A percentile compares a stretch with the other conserved stretches of the same genome.
These are phyloP conservation scores for Ecliptopera silaceata DNA, from an alignment of 2,888 invertebrate species.

Conservation along the genomic window DNA sequence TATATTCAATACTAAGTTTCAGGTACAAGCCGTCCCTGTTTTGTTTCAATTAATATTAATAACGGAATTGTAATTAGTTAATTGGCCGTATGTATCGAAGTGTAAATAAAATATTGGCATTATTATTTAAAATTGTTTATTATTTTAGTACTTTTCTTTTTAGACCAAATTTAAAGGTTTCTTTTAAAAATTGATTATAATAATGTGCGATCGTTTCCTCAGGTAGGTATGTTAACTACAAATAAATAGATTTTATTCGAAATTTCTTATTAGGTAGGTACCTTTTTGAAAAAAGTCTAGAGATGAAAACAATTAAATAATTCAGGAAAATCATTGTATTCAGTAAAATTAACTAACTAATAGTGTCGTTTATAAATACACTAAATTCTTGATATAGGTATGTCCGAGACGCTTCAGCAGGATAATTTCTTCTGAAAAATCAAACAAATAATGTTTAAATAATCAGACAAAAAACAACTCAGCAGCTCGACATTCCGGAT, in stretches of 20 bases:
- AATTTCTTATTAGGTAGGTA: background rate
- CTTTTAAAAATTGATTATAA: too few relatives aligned
- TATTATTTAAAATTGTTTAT: constrained; percentile 44
- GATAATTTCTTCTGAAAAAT: constrained; percentile 3
- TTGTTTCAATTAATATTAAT: constrained; percentile 22
- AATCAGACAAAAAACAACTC: background rate
- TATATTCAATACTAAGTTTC: background rate
- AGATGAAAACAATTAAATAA: background rate
- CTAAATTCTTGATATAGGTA: background rate
- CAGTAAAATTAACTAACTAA: background rate
- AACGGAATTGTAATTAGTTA: constrained; percentile 33
- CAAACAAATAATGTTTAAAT: background rate
- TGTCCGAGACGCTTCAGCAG: background rate
- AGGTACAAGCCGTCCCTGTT: constrained; percentile 18
- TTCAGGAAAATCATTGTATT: background rate
- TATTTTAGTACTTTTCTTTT: constrained; percentile 2
- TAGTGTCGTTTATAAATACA: background rate
- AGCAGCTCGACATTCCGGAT: too few relatives aligned
- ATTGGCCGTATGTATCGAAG: constrained; percentile 44
- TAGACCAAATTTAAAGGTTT: too few relatives aligned
- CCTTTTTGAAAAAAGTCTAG: background rate
- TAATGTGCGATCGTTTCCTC: too few relatives aligned
- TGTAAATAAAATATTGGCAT: constrained; percentile 69
- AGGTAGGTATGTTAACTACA: too few relatives aligned
- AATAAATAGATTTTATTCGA: constrained; percentile 43